Evolutionary conservation across 35 echinoderm and acorn worm species (phyloP).

Genomic region (Amphiura filiformis): DNA sequence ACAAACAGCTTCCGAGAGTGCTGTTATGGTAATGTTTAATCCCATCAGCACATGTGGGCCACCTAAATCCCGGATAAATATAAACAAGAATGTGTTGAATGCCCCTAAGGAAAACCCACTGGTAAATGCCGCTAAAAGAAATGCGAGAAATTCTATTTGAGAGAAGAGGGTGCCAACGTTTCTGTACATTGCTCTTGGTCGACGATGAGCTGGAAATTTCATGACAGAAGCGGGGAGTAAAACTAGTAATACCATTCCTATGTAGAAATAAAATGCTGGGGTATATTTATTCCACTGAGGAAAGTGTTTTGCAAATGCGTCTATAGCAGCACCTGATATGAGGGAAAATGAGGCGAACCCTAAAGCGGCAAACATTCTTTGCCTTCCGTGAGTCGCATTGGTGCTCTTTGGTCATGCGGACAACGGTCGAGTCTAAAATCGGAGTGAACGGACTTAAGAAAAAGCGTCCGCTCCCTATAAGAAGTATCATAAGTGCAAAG

Average conservation of each 20-base stretch:
- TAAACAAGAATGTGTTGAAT: conserved; percentile 39
- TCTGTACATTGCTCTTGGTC: background rate
- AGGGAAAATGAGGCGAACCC: background rate
- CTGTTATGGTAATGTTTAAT: conserved; percentile 36
- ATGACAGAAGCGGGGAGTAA: background rate
- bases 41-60: conserved; percentile 32
- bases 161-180: background rate
- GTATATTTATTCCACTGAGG: background rate
- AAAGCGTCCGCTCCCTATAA: background rate
- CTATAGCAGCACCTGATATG: background rate
- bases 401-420: background rate
- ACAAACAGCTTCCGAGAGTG: conserved; percentile 41
- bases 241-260: background rate
- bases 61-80: conserved; percentile 45
- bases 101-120: conserved; percentile 20
- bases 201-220: background rate
- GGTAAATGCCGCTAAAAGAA: conserved; percentile 20
- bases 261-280: background rate
- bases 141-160: conserved; percentile 2
- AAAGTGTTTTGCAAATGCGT: background rate
- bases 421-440: background rate
- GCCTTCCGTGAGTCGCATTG: background rate
- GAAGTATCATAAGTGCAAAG: background rate
- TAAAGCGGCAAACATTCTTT: background rate
- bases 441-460: background rate